A percentile compares a stretch with the other conserved stretches of the same genome.
Evolutionary conservation across 1,140 invertebrate species (phyloP).

Genomic region (Bombus waltoni): DNA sequence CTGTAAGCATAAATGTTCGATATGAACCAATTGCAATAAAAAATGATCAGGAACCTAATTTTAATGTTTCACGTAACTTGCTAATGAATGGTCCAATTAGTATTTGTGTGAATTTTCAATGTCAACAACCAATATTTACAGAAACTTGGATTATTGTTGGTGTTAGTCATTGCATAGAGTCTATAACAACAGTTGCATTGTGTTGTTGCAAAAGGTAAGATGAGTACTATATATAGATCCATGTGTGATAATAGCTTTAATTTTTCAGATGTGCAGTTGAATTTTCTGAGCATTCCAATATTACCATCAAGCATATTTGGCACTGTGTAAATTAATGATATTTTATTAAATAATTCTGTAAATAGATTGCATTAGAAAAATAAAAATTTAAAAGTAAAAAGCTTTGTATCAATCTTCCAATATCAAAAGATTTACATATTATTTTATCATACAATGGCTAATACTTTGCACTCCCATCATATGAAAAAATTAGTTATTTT

Average conservation of each 20-base stretch:
- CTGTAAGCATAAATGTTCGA: constrained; percentile 57
- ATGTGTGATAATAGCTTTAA: constrained; percentile 37
- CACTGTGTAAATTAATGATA: constrained; percentile 49
- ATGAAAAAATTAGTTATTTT: constrained; percentile 16
- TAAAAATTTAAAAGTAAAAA: constrained; percentile 37
- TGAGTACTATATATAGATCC: not conserved
- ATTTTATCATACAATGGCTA: constrained; percentile 14
- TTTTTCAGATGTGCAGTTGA: constrained; percentile 69
- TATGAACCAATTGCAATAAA: constrained; percentile 42
- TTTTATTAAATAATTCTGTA: constrained; percentile 51
- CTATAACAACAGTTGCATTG: constrained; percentile 68
- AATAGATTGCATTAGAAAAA: constrained; percentile 31
- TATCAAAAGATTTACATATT: constrained; percentile 18
- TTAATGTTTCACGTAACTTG: constrained; percentile 66
- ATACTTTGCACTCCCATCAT: not conserved
- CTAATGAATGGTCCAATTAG: constrained; percentile 73
- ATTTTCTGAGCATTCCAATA: constrained; percentile 57
- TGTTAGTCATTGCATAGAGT: constrained; percentile 45
- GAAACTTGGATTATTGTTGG: constrained; percentile 74
- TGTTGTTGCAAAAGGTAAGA: constrained; percentile 74
- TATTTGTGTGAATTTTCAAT: constrained; percentile 71
- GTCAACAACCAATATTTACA: constrained; percentile 76
- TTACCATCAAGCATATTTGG: constrained; percentile 44
- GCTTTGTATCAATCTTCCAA: constrained; percentile 5
- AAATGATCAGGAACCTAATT: constrained; percentile 44